Base-by-base conservation (phyloP, 53 echinoderm and acorn worm genomes). In the Paracentrotus lividus region DNA sequence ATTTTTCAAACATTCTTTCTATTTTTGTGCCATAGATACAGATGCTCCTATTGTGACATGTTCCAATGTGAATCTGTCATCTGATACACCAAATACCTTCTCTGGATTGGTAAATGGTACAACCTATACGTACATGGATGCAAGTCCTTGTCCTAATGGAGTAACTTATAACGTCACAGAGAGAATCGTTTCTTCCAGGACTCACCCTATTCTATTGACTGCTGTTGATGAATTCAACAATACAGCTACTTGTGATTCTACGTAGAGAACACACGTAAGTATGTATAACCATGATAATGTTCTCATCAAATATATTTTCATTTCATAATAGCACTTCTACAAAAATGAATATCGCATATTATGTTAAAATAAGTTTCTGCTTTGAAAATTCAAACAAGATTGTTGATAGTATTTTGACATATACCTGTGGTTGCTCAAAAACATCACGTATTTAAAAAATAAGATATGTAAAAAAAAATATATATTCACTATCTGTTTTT, bases 41-140 rank as follows among this genome's bases (percentile, higher is more conserved):
- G 33, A 66, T 66, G 31, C 66, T 66, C 66, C 66, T 29, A 66
- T 66, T 29, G 66, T 66, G 66, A 33, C 66, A 29, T 66, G 66
- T 66, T 66, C 33, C 33, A 66, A 66, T 8, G 32, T 66, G 12
- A 66, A 29, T 32, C 66, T 66, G 24, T 12, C 31, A 32, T 10
- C 29, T 13, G 66, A 66, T 5, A 24, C 66, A 33, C 66, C 66
- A 31, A 66, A 66, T 32, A 66, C 66, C 32, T 66, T 66, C 32
- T 32, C 10, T 66, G 66, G 58, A 58, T 23, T 58, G 58, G 24
- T 24, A 3, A 58, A 58, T 58, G 58, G 58, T 23, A 58, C 52
- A 52, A 52, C 52, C 52, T 52, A 52, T 15, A 52, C 52, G 15
- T 52, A 52, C 52, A 27, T 3, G 21, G 58, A 58, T 58, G 58